These are phyloP conservation scores for Malthinus flaveolus DNA, from an alignment of 2,888 invertebrate genomes.

Conservation along the genomic window DNA sequence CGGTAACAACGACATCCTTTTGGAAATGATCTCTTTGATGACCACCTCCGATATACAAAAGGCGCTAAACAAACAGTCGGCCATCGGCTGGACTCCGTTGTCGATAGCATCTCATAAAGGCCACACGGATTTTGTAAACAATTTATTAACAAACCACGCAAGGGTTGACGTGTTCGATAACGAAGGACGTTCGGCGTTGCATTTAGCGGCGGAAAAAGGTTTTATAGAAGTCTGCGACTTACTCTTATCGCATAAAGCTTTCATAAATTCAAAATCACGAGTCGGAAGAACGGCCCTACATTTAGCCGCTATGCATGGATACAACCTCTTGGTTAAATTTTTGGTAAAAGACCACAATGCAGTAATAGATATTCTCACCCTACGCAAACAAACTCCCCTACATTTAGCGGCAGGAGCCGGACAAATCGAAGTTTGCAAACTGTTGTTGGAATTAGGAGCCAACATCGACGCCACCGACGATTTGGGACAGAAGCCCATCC, in stretches of 20 bases:
- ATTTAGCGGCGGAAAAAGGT: conserved; percentile 93
- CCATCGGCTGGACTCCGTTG: conserved; percentile 95
- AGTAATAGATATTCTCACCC: conserved; percentile 90
- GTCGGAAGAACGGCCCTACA: conserved; percentile 96
- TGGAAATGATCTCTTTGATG: conserved; percentile 93
- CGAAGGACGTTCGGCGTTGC: conserved; percentile 93
- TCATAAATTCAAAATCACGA: conserved; percentile 97
- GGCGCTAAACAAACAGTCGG: conserved; percentile 92
- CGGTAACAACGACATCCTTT: conserved; percentile 93
- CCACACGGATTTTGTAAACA: conserved; percentile 91
- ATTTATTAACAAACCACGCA: conserved; percentile 89
- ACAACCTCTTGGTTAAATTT: conserved; percentile 85
- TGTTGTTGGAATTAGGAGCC: conserved; percentile 89
- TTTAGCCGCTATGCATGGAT: conserved; percentile 96
- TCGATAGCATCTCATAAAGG: conserved; percentile 95
- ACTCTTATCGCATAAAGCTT: conserved; percentile 92
- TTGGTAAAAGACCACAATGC: conserved; percentile 95
- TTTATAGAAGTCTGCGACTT: conserved; percentile 88
- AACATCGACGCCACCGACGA: conserved; percentile 96
- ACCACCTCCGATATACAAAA: conserved; percentile 87
- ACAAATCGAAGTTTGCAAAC: conserved; percentile 92
- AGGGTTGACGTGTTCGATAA: conserved; percentile 98
- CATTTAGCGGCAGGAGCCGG: conserved; percentile 97
- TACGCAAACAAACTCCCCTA: conserved; percentile 95
- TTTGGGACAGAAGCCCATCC: conserved; percentile 94